phyloP scores from a whole-genome alignment of 2,797 vertebrate species.

The Liasis olivaceus region DNA sequence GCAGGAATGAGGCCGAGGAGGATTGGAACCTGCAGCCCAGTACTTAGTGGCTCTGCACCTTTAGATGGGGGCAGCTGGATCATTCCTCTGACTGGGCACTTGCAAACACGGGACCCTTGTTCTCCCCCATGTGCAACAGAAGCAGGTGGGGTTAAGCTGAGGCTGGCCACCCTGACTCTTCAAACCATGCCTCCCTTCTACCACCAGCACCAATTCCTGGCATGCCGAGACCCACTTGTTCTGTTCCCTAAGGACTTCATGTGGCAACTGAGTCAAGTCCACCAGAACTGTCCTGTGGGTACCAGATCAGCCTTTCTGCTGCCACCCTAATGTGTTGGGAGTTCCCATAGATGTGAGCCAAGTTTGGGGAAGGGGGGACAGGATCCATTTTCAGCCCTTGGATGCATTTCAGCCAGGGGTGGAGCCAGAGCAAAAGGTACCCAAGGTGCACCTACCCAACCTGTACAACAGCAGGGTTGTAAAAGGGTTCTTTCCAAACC shows the following conservation, averaged over 20 bases:
- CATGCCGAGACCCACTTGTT: background rate
- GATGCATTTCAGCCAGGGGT: background rate
- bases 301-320: background rate
- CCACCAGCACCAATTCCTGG: background rate
- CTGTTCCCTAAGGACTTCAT: background rate
- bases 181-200: background rate
- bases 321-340: background rate
- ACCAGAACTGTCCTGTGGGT: background rate
- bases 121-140: background rate
- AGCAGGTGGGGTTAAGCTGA: background rate
- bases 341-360: background rate
- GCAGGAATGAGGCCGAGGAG: background rate
- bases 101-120: background rate
- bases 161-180: background rate
- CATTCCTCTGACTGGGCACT: background rate
- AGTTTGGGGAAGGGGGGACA: rapidly evolving
- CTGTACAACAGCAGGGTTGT: background rate
- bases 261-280: background rate
- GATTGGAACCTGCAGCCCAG: background rate
- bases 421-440: background rate
- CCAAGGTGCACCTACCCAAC: background rate
- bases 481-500: background rate
- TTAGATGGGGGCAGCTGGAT: background rate
- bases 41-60: background rate
- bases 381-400: background rate